Evolutionary conservation across 1,140 invertebrate species (phyloP), one percentile per base, ranked within the genome.

Genomic region (Bicyclus anynana): DNA sequence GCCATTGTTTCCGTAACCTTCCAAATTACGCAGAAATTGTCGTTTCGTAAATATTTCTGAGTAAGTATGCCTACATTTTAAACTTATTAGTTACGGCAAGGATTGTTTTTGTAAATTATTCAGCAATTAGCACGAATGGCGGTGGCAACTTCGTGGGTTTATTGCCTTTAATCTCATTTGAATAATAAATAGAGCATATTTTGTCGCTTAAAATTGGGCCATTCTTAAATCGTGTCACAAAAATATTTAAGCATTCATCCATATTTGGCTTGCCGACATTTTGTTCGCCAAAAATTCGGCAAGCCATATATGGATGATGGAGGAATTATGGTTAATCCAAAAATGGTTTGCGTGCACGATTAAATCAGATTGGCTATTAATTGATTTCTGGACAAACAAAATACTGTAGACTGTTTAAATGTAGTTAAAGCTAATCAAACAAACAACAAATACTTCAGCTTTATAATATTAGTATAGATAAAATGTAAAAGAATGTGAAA

Each of bases 31-130:
- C 7, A 42, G 20, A 40, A 17, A 40, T 12, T 40, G 16, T 5
- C 17, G 37, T 53, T 53, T 44, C 52, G 52, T 35, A 29, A 53
- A 44, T 46, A 21, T 44, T 53, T 46, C 52, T 26, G 40, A 53
- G n/a, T 10, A 14, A 2, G 6, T 16, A 23, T 17, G 7, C 16
- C 17, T 17, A 17, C 5, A 40, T 12, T 17, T 26, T 13, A 51
- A 38, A 6, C 38, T 23, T 13, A 29, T 53, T 29, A 38, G 40
- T 33, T 27, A 53, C 40, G 17, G 20, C n/a, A 27, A 20, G 26
- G 27, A 42, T 33, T 53, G 37, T 53, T 23, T 14, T 38, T 38
- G 12, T 14, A 38, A 16, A 38, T 38, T 38, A 16, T 38, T 2
- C 16, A 40, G 4, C 9, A 7, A 40, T 14, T 40, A 40, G 16